Evolutionary conservation across 1,140 invertebrate species (phyloP).

Genomic region (Marisa cornuarietis): DNA sequence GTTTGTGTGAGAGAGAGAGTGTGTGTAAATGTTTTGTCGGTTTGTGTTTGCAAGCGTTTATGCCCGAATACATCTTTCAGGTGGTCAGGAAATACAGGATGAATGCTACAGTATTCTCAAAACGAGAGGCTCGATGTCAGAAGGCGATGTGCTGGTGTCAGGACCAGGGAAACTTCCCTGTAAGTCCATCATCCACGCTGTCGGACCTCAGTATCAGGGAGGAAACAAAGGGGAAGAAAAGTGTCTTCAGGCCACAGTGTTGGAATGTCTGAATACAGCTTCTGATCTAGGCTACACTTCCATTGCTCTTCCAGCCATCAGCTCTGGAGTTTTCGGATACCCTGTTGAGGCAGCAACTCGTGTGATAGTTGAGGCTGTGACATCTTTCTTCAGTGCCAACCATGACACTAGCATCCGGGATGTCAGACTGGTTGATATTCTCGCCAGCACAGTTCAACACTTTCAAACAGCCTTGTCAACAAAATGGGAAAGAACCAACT

Average conservation of each 20-base stretch:
- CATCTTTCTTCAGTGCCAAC: constrained; percentile 13
- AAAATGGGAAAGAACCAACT: too few species aligned
- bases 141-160: constrained; percentile 9
- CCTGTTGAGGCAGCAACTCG: constrained; percentile 24
- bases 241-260: constrained; percentile 5
- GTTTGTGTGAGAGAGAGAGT: too few species aligned
- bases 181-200: constrained; percentile 35
- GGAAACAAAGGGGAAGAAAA: constrained; percentile 4
- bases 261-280: constrained; percentile 1
- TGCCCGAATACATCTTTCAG: background rate
- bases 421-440: too few species aligned
- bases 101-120: background rate
- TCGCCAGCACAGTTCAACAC: too few species aligned
- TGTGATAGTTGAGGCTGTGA: constrained; percentile 29
- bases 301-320: constrained; percentile 34
- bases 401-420: too few species aligned
- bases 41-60: background rate
- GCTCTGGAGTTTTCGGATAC: constrained; percentile 40
- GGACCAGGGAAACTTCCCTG: constrained; percentile 32
- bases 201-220: constrained; percentile 38
- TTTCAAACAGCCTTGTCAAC: too few species aligned
- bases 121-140: background rate
- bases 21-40: too few species aligned
- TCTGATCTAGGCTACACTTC: background rate
- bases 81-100: constrained; percentile 7